phyloP scores from a whole-genome alignment of 2,113 vertebrate genomes.

The Haemorhous mexicanus region DNA sequence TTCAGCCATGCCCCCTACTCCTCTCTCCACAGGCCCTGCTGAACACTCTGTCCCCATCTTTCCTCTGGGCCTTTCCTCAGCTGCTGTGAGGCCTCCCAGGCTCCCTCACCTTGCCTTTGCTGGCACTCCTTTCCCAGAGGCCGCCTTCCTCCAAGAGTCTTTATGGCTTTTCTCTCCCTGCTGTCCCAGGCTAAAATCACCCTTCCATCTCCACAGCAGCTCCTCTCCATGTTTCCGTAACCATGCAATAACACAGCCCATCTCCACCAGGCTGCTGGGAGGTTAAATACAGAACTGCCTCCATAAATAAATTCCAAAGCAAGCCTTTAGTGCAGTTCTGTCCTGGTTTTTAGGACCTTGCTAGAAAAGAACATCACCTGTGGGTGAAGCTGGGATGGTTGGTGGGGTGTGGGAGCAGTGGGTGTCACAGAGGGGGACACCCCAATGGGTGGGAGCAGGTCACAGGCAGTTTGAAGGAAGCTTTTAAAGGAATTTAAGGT shows the following conservation, averaged over 20 bases:
- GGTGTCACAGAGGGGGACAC: background rate
- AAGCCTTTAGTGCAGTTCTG: background rate
- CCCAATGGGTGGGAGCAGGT: rapidly evolving
- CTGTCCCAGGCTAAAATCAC: background rate
- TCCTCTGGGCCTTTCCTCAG: background rate
- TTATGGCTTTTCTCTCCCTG: background rate
- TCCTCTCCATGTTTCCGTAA: background rate
- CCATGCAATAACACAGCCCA: background rate
- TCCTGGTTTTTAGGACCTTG: background rate
- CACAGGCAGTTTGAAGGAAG: background rate
- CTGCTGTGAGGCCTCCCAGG: background rate
- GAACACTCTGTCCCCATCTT: too few species aligned
- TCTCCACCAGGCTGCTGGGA: background rate
- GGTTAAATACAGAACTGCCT: background rate
- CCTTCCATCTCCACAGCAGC: background rate
- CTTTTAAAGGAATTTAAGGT: background rate
- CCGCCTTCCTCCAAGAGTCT: background rate
- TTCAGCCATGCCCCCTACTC: background rate
- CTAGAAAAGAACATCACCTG: background rate
- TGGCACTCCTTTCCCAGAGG: background rate
- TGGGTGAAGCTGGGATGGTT: background rate
- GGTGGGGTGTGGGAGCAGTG: background rate
- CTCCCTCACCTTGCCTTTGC: rapidly evolving
- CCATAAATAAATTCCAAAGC: background rate
- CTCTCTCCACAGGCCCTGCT: background rate